These are phyloP conservation scores for Leucopternis melanops DNA, from an alignment of 2,113 vertebrate species.

Conservation along the genomic window DNA sequence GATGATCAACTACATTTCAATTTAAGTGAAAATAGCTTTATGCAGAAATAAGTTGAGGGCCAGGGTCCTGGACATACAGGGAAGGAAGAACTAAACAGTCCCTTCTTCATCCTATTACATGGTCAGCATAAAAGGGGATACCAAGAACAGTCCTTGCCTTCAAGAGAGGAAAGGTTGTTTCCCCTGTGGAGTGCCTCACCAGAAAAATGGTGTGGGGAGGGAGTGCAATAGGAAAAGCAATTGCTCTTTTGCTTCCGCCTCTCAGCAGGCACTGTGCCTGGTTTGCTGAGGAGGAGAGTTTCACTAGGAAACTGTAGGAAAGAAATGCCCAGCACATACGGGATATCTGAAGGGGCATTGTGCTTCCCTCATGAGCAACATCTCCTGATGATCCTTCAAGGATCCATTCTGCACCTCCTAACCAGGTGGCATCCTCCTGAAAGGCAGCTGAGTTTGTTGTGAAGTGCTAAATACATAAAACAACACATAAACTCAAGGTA, in stretches of 20 bases:
- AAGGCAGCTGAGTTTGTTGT: not conserved
- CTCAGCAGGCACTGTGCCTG: not conserved
- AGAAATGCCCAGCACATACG: not conserved
- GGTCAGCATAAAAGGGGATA: not conserved
- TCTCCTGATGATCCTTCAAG: not conserved
- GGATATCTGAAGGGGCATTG: not conserved
- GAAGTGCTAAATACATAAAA: not conserved
- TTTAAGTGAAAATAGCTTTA: conserved; percentile 27
- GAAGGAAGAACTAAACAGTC: not conserved
- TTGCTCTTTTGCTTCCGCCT: not conserved
- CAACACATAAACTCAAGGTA: not conserved
- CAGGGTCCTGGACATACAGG: not conserved
- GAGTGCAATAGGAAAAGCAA: not conserved
- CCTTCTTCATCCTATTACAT: not conserved
- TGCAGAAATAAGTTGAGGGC: not conserved
- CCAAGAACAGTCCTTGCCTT: not conserved
- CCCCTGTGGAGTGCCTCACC: not conserved
- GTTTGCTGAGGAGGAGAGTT: not conserved
- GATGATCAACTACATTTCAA: not conserved
- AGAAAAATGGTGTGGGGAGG: not conserved
- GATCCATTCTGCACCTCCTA: not conserved
- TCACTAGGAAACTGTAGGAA: not conserved
- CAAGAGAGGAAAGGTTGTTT: not conserved
- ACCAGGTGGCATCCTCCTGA: not conserved
- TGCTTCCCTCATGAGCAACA: not conserved